Conservation (phyloP, 2,113 vertebrate genomes). For the Peucedramus taeniatus region DNA sequence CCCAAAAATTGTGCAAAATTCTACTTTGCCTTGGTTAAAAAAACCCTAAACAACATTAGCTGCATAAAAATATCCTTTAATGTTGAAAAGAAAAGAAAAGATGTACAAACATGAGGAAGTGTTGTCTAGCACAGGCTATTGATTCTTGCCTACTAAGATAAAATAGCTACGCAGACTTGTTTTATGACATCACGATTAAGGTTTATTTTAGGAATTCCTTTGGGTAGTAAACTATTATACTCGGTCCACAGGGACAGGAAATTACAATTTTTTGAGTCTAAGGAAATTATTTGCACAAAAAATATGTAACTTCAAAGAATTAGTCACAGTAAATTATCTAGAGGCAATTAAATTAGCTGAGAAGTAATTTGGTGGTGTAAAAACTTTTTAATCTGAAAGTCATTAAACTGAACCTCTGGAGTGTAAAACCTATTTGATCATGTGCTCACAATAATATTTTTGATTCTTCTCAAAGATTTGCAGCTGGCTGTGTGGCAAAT, state of each 20-base stretch:
- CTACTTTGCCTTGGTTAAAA: not conserved
- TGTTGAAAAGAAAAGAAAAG: too few species aligned
- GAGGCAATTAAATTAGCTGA: not conserved
- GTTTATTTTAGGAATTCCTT: slow-evolving; percentile 14
- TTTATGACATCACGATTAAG: not conserved
- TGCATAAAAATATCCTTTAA: not conserved
- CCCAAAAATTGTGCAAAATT: not conserved
- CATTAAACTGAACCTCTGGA: not conserved
- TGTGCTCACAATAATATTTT: not conserved
- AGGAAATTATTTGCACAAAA: not conserved
- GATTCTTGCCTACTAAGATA: not conserved
- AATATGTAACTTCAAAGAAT: not conserved
- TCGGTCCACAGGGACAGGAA: not conserved
- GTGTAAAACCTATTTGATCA: not conserved
- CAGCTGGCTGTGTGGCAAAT: slow-evolving; percentile 80
- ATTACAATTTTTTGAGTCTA: not conserved
- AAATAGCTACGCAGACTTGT: not conserved
- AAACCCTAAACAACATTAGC: not conserved
- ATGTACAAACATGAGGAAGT: not conserved
- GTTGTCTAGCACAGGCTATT: not conserved
- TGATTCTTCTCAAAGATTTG: slow-evolving; percentile 78
- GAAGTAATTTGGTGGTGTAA: not conserved
- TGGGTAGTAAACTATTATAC: not conserved
- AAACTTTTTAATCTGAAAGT: not conserved
- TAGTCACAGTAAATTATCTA: not conserved